Conservation (phyloP, 1,140 invertebrate species). For the Trichonephila clavipes region DNA sequence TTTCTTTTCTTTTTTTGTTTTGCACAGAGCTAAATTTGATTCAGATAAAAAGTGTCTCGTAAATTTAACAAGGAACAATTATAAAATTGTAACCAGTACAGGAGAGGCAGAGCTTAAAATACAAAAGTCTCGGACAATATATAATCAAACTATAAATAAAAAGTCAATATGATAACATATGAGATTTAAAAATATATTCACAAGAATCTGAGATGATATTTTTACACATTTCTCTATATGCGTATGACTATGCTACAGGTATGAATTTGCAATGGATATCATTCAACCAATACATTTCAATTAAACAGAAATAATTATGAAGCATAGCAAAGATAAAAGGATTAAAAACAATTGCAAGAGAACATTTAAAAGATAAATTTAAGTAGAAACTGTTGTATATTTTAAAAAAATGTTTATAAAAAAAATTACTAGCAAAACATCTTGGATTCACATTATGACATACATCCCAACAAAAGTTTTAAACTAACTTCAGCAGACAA, state of each 20-base stretch:
- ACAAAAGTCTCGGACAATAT: conserved; percentile 54
- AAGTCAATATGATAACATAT: conserved; percentile 57
- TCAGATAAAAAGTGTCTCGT: conserved; percentile 60
- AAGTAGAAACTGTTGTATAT: neutral
- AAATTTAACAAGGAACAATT: conserved; percentile 71
- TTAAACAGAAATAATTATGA: neutral
- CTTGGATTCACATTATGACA: too few species aligned
- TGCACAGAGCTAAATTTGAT: conserved; percentile 73
- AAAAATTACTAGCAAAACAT: too few species aligned
- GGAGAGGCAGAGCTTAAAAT: conserved; percentile 45
- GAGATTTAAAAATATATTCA: conserved; percentile 63
- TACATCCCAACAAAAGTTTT: too few species aligned
- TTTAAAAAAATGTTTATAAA: neutral
- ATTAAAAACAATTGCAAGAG: neutral
- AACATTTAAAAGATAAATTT: neutral
- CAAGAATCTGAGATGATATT: conserved; percentile 68
- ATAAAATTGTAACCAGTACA: conserved; percentile 71
- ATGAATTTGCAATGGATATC: conserved; percentile 44
- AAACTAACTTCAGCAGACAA: too few species aligned
- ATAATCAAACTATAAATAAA: conserved; percentile 66
- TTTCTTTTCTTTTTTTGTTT: neutral
- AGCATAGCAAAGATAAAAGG: neutral
- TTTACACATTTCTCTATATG: conserved; percentile 34
- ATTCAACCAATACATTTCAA: neutral
- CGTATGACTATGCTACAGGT: conserved; percentile 49